These are phyloP conservation scores for Drosophila trapezifrons DNA, from an alignment of 1,140 invertebrate genomes.

Conservation along the genomic window DNA sequence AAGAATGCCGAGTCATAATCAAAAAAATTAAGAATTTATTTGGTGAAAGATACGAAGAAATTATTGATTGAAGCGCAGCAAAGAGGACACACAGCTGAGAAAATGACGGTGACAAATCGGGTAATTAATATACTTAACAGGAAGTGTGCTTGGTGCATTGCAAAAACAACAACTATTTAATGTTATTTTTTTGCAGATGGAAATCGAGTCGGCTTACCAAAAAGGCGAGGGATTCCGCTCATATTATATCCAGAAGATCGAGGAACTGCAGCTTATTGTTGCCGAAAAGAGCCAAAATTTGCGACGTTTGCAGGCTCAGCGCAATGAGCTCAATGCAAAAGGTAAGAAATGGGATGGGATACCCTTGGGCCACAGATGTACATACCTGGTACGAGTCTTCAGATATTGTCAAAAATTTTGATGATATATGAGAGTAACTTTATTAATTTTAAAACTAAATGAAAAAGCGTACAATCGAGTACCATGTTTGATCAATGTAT, in stretches of 20 bases:
- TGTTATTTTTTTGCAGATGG: conserved; percentile 88
- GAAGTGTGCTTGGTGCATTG: not conserved
- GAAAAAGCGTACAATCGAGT: no score
- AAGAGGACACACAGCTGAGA: conserved; percentile 5
- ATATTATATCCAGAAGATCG: conserved; percentile 98
- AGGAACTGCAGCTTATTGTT: conserved; percentile 97
- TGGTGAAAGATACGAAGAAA: not conserved
- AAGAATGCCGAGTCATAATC: conserved; percentile 49
- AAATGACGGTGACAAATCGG: conserved; percentile 77
- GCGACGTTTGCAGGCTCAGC: conserved; percentile 97
- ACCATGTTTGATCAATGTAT: no score
- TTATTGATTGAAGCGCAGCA: conserved; percentile 1
- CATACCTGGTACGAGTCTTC: not conserved
- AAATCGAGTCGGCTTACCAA: conserved; percentile 88
- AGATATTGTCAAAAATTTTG: no score
- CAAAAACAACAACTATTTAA: not conserved
- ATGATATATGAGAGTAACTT: no score
- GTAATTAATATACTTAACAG: conserved; percentile 34
- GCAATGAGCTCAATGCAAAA: conserved; percentile 99
- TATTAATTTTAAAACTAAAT: no score
- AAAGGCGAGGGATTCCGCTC: conserved; percentile 94
- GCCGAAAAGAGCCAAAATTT: conserved; percentile 99
- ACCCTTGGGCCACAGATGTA: not conserved
- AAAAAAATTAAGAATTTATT: conserved; percentile 11
- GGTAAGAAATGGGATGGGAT: conserved; percentile 85